Base-by-base conservation (phyloP, 2,797 vertebrate genomes). In the Pangasius djambal region DNA sequence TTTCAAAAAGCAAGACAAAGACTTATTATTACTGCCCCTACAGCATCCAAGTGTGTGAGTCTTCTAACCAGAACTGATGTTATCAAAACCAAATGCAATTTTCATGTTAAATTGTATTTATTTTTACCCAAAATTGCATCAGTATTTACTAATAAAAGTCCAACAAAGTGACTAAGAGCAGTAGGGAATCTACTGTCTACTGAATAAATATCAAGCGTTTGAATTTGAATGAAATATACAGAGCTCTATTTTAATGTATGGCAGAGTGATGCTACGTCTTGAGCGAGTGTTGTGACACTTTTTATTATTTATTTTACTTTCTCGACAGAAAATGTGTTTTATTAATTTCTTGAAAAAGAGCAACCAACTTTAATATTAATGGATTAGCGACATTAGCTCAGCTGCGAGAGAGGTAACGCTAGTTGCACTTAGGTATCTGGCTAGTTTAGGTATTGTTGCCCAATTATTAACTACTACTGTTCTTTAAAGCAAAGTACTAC, bases 1-100 rank as follows among this genome's bases (percentile, higher is more conserved):
- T 61, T 78, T 82, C 34, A 40, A 40, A 81, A 40, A 82, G 55
- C 55, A 82, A 37, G 10, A 59, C 79, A 82, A 82, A 61, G 55
- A 25, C 52, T 79, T 79, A 59, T 81, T 82, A 82, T 82, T 59
- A 40, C 34, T 61, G 79, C 34, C 55, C 79, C 20, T 57, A 81
- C 18, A 82, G 79, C 34, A 37, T 59, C 34, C 13, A 6, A 40
- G 40, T 59, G 40, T 59, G 34, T 13, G 34, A 59, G 79, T 6
- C 52, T 13, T 59, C 79, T 61, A 82, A 82, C 31, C 34, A 61
- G 77, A 82, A 37, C 55, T 40, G 79, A 82, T 22, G 34, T 25
- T 82, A 82, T 82, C 79, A 34, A 82, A 61, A 25, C 31, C 4
- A 16, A 59, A 37, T 40, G 34, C 79, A 82, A 61, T 82, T 82